These are phyloP conservation scores for Alethe diademata DNA, from an alignment of 2,113 vertebrate species.

Conservation along the genomic window DNA sequence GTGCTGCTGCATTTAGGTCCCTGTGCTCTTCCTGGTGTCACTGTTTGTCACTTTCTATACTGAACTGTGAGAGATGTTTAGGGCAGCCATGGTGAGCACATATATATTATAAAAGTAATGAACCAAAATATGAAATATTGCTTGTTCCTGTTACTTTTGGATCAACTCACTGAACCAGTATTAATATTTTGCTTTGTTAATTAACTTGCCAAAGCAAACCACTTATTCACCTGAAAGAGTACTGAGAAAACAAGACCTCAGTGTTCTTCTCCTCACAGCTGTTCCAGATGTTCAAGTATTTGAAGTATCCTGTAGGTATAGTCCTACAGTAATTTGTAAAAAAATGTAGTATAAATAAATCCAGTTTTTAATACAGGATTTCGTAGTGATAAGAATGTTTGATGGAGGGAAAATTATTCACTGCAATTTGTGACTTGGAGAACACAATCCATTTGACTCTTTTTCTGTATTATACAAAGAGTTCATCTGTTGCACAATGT, in stretches of 20 bases:
- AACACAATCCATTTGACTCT: background rate
- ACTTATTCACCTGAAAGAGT: background rate
- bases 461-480: slow-evolving; percentile 34
- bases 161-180: background rate
- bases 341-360: background rate
- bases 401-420: background rate
- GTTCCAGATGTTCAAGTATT: background rate
- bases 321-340: slow-evolving; percentile 7
- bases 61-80: background rate
- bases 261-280: background rate
- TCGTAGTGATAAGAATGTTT: background rate
- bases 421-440: slow-evolving; percentile 20
- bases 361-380: background rate
- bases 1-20: background rate
- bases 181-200: background rate
- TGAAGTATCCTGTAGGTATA: background rate
- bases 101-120: background rate
- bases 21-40: background rate
- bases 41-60: background rate
- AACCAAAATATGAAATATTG: background rate
- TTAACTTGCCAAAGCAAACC: background rate
- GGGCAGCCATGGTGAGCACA: background rate
- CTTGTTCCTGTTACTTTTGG: background rate
- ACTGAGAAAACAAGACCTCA: background rate
- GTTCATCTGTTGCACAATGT: slow-evolving; percentile 52